Percentiles rank a stretch among this genome's conserved stretches.
These are phyloP conservation scores for Nesoenas mayeri DNA, from an alignment of 2,113 vertebrate genomes.

Conservation along the genomic window DNA sequence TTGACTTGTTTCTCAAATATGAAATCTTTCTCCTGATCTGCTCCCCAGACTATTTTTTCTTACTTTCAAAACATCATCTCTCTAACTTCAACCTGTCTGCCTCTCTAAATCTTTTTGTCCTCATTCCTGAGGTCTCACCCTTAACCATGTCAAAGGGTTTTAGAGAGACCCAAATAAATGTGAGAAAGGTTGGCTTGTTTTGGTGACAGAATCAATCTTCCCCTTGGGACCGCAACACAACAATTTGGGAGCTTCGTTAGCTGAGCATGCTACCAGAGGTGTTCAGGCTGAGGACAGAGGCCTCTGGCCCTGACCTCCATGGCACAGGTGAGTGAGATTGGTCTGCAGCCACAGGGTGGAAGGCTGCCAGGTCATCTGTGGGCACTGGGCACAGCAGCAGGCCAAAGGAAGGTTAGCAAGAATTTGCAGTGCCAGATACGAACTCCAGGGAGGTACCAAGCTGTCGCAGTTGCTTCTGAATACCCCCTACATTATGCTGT, in stretches of 20 bases:
- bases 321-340: rapidly evolving
- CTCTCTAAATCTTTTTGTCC: neutral
- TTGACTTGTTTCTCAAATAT: neutral
- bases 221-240: neutral
- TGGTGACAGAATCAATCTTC: neutral
- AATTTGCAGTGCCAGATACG: neutral
- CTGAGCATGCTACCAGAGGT: neutral
- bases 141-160: neutral
- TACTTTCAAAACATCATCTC: neutral
- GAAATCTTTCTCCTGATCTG: neutral
- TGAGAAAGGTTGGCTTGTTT: neutral
- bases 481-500: neutral
- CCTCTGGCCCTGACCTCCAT: rapidly evolving
- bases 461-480: neutral
- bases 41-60: neutral
- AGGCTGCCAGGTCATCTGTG: neutral
- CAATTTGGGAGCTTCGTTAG: neutral
- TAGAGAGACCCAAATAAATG: neutral
- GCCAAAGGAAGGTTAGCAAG: neutral
- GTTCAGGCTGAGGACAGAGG: neutral
- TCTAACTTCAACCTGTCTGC: neutral
- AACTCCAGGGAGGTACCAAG: neutral
- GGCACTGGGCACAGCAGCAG: neutral
- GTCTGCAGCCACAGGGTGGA: neutral
- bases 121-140: neutral